Evolutionary conservation across 2,113 vertebrate genomes (phyloP), one percentile per base, ranked within the genome.

Genomic region (Zosterops borbonicus): DNA sequence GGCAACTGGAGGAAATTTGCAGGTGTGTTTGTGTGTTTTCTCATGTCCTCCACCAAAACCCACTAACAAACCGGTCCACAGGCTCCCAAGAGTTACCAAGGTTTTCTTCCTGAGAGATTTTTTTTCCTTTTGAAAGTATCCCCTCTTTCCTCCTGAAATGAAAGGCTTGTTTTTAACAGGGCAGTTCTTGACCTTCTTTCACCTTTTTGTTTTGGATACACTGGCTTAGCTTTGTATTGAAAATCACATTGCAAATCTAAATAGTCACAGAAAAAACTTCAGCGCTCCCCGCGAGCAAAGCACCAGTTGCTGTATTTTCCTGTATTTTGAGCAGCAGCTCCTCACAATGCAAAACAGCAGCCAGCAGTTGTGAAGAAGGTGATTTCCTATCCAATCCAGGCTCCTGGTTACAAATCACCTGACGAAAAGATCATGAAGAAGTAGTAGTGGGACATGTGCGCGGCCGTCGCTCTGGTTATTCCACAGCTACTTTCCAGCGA

Each of bases 321-420:
- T 50, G 16, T 17, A 3, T 60, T 78, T 73, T 27, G 44, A 86
- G 39, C 29, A 56, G 33, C 39, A 74, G 2, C 70, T 94, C 59
- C 15, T 95, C 58, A 9, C 81, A 5, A 46, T 83, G 87, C 75
- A 86, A 70, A 94, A 50, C 60, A 60, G 20, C 52, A n/a, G 69
- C 10, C 3, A 10, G 56, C 3, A 14, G 41, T 27, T 78, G 46
- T 80, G 41, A 74, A 81, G 67, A 78, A 73, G 42, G 44, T 50
- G 3, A 96, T 83, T 94, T 83, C 76, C 71, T 74, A 23, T 47
- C 92, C 92, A 96, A 87, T 97, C 93, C 91, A 80, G 42, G 33
- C 47, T 83, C 21, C 68, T 64, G 44, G 42, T 92, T 90, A 39
- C 74, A 87, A 94, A 92, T 68, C 90, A 96, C 90, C 85, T 96